Evolutionary conservation across 2,113 vertebrate genomes (phyloP), one percentile per base, ranked within the genome.

Genomic region (Orthonyx spaldingii): DNA sequence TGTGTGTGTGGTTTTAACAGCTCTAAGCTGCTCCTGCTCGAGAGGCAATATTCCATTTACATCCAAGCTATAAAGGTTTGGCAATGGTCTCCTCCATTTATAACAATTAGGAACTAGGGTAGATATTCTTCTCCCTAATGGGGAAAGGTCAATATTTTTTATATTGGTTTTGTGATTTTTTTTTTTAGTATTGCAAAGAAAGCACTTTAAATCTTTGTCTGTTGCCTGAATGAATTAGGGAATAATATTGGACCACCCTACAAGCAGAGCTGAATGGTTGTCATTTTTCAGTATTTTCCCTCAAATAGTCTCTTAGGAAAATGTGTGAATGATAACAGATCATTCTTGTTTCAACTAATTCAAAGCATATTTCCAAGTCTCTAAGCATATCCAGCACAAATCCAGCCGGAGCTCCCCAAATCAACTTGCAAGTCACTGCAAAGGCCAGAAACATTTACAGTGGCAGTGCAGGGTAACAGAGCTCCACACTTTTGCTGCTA

Each of bases 311-410:
- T 88, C 92, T 77, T n/a, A 65, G 69, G 95, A 93, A 90, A 92
- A 47, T 19, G 55, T 70, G 52, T 89, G 77, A 89, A 80, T 82
- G 87, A 90, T 82, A 96, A 96, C 56, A 90, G 61, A 94, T 90
- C 79, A 42, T 80, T 96, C 90, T 82, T 91, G 23, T 84, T 96
- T 74, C 84, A 63, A 74, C 68, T 91, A 96, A 97, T 94, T 96
- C 87, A 94, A 94, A 93, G 89, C 93, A 88, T 41, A 89, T 72
- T 96, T 70, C 47, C 72, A 79, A 90, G 69, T 35, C 79, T 83
- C 92, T 89, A 77, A 89, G 84, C 41, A 46, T 52, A 94, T 53
- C 35, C 84, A 90, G 89, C 50, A 87, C 2, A 1, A 84, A 76
- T 82, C 69, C 81, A 91, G 56, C 72, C 94, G 93, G 79, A 97